Percentiles rank a stretch among this genome's conserved stretches.
These are phyloP conservation scores for Athene cunicularia DNA, from an alignment of 2,113 vertebrate species.

Conservation along the genomic window DNA sequence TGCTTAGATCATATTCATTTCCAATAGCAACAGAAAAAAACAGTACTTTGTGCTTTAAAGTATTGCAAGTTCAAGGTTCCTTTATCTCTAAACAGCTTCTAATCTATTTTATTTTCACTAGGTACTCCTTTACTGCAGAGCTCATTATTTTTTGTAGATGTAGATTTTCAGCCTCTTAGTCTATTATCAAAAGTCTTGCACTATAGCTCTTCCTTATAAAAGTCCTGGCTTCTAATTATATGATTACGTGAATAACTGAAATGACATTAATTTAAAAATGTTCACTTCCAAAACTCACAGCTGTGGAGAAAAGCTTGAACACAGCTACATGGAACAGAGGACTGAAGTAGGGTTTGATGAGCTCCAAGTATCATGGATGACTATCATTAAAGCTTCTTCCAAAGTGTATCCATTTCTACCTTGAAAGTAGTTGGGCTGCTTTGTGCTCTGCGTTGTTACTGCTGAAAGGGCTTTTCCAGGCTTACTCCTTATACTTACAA, in stretches of 20 bases:
- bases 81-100: background rate
- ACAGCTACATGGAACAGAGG: rapidly evolving
- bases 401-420: background rate
- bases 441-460: background rate
- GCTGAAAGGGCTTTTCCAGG: background rate
- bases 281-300: background rate
- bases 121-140: background rate
- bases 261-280: background rate
- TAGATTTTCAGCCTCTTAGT: background rate
- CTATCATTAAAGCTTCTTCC: background rate
- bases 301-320: background rate
- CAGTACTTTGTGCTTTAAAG: background rate
- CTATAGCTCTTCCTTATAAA: background rate
- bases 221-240: background rate
- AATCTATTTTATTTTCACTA: background rate
- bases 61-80: background rate
- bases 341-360: background rate
- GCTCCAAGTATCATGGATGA: background rate
- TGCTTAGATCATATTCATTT: background rate
- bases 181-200: background rate
- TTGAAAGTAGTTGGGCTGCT: background rate
- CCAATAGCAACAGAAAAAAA: background rate
- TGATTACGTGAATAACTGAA: background rate
- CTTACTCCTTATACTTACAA: background rate
- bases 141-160: background rate